Percentiles rank a stretch among this genome's conserved stretches.
Conservation (phyloP, 2,797 vertebrate species). For the Manis javanica region DNA sequence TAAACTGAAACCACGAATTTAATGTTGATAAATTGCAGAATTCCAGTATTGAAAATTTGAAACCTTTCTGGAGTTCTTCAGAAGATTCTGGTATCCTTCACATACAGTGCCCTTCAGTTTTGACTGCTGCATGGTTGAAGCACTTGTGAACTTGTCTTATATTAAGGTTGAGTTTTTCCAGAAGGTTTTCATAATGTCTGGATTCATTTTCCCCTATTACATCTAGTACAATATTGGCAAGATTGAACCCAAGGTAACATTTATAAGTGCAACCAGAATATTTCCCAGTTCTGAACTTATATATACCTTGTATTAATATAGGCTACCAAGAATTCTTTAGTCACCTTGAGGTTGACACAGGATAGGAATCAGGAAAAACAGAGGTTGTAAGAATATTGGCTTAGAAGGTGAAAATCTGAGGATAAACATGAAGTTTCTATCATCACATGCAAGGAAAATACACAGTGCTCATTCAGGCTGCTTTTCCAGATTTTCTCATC, state of each 20-base stretch:
- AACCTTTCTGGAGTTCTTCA: background rate
- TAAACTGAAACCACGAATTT: background rate
- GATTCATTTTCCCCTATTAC: background rate
- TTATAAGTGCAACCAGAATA: constrained; percentile 50
- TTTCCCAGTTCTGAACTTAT: constrained; percentile 43
- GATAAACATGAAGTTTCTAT: constrained; percentile 62
- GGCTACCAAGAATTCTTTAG: background rate
- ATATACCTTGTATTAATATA: background rate
- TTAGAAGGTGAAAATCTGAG: constrained; percentile 47
- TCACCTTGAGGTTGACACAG: constrained; percentile 62
- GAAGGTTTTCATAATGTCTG: constrained; percentile 8
- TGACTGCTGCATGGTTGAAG: background rate
- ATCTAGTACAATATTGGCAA: constrained; percentile 23
- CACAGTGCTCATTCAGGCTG: constrained; percentile 45
- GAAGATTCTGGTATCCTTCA: background rate
- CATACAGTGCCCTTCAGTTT: background rate
- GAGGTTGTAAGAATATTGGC: constrained; percentile 44
- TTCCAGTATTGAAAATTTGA: constrained; percentile 30
- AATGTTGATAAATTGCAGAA: constrained; percentile 25
- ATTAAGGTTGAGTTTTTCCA: background rate
- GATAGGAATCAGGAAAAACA: constrained; percentile 50
- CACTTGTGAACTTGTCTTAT: background rate
- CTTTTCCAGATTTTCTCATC: constrained; percentile 76
- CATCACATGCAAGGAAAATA: constrained; percentile 67
- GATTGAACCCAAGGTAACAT: background rate